A percentile compares a stretch with the other conserved stretches of the same genome.
Conservation (phyloP, 2,797 vertebrate species). For the Aphelocoma californica region DNA sequence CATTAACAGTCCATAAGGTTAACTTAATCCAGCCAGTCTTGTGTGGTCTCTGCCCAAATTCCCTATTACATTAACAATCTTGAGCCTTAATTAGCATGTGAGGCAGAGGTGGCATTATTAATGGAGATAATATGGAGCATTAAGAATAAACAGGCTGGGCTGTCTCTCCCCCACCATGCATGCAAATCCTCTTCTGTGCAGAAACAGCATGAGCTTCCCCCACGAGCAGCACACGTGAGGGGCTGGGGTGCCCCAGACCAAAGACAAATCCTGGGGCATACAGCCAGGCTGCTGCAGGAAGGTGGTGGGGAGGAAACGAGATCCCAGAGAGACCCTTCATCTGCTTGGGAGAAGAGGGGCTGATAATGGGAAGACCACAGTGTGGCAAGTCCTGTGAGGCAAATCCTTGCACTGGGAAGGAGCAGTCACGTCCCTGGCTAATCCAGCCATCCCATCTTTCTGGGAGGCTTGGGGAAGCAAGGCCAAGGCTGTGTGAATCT, state of each 20-base stretch:
- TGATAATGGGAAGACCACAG: background rate
- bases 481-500: background rate
- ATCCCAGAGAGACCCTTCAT: background rate
- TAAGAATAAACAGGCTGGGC: constrained; percentile 53
- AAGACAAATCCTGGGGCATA: background rate
- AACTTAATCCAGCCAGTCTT: constrained; percentile 58
- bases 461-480: background rate
- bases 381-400: background rate
- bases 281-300: background rate
- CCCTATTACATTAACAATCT: constrained; percentile 68
- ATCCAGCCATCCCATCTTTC: background rate
- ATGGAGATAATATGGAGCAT: constrained; percentile 44
- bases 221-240: background rate
- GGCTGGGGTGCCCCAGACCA: background rate
- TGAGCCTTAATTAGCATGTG: constrained; percentile 64
- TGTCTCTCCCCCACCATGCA: background rate
- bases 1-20: constrained; percentile 59
- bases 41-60: constrained; percentile 52
- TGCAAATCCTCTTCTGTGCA: constrained; percentile 27
- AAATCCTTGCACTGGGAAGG: background rate
- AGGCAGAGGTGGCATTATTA: constrained; percentile 59
- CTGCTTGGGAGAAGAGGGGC: background rate
- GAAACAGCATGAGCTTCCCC: background rate
- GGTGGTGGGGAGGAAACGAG: background rate
- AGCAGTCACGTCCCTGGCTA: background rate